Evolutionary conservation across 2,113 vertebrate genomes (phyloP).

Genomic region (Dipodomys spectabilis): DNA sequence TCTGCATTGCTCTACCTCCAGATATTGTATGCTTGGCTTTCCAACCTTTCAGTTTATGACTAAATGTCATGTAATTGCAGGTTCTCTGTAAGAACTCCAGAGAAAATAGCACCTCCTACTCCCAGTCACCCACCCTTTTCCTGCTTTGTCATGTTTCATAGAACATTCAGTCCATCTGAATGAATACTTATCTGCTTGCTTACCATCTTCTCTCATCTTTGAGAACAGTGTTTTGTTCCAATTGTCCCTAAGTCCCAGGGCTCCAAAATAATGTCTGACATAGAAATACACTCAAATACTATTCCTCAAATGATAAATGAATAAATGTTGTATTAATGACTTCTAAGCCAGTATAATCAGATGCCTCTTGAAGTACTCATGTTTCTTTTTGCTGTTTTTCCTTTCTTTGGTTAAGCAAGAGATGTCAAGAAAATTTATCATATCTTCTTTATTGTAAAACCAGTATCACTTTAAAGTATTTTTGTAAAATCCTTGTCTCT

Average conservation of each 20-base stretch:
- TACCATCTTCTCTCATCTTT: not conserved
- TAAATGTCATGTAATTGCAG: not conserved
- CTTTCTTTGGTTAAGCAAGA: not conserved
- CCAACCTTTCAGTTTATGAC: not conserved
- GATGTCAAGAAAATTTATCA: not conserved
- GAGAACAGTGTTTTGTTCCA: not conserved
- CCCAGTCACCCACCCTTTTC: not conserved
- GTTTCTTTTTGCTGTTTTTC: not conserved
- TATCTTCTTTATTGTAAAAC: not conserved
- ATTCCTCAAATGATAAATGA: constrained; percentile 12
- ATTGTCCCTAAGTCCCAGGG: not conserved
- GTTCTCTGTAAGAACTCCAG: not conserved
- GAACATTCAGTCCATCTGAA: not conserved
- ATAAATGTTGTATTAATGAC: not conserved
- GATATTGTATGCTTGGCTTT: not conserved
- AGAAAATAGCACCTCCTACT: not conserved
- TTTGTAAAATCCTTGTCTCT: not conserved
- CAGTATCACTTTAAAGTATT: not conserved
- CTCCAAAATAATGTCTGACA: not conserved
- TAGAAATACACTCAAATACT: not conserved
- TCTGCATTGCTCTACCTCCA: not conserved
- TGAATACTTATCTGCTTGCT: not conserved
- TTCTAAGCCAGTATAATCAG: not conserved
- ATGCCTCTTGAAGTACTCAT: not conserved
- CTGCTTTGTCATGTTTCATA: not conserved